These are phyloP conservation scores for Strigamia maritima DNA, from an alignment of 2,888 invertebrate genomes.

Conservation along the genomic window DNA sequence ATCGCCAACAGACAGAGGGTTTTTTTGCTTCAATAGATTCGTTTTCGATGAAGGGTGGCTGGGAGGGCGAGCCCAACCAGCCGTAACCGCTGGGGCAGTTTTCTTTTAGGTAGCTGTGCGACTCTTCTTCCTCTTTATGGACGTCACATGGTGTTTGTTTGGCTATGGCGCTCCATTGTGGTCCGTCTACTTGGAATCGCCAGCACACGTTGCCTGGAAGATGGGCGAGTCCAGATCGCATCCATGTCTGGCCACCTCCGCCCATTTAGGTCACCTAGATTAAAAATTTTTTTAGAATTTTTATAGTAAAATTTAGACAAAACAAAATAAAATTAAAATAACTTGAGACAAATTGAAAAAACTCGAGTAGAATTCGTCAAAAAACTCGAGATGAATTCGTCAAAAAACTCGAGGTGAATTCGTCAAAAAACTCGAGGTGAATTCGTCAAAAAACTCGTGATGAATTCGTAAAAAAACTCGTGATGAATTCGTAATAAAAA, in stretches of 20 bases:
- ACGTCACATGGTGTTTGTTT: neutral
- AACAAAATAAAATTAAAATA: too few species aligned
- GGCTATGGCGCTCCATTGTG: constrained; percentile 6
- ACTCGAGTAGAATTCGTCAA: too few species aligned
- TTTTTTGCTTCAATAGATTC: neutral
- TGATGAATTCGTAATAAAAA: too few species aligned
- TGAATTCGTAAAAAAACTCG: too few species aligned
- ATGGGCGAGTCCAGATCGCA: neutral
- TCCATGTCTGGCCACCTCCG: neutral
- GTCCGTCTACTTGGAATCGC: constrained; percentile 20
- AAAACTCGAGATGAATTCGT: too few species aligned
- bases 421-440: too few species aligned
- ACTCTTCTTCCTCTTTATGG: constrained; percentile 12
- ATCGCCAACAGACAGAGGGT: constrained; percentile 10
- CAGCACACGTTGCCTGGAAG: neutral
- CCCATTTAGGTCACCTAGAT: neutral
- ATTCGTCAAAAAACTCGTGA: too few species aligned
- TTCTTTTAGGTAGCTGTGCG: neutral
- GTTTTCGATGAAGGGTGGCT: neutral
- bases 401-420: too few species aligned
- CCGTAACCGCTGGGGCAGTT: constrained; percentile 16
- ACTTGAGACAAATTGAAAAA: neutral
- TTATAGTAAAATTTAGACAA: too few species aligned
- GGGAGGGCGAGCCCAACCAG: constrained; percentile 3
- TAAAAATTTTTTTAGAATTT: neutral